Conservation (phyloP, 2,888 invertebrate genomes). For the Drosophila macrospina region DNA sequence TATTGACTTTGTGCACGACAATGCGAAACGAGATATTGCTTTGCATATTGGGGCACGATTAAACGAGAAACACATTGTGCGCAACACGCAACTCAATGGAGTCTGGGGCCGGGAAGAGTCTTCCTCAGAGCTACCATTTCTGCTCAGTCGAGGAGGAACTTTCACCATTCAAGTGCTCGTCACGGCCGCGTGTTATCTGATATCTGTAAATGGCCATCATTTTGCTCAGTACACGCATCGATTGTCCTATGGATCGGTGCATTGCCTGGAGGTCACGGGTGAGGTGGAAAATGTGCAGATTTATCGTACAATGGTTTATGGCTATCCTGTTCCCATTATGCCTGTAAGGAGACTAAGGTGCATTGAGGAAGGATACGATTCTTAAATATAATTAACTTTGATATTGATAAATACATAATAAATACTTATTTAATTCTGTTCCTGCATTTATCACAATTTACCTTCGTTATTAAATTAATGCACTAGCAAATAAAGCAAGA, state of each 20-base stretch:
- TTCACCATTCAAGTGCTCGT: slow-evolving; percentile 86
- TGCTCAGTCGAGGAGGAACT: slow-evolving; percentile 2
- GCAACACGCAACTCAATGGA: slow-evolving; percentile 79
- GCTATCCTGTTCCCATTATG: slow-evolving; percentile 38
- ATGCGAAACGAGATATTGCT: slow-evolving; percentile 12
- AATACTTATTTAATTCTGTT: not conserved
- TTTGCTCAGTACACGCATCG: slow-evolving; percentile 89
- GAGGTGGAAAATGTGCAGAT: slow-evolving; percentile 33
- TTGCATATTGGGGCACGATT: slow-evolving; percentile 84
- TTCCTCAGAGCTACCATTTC: slow-evolving; percentile 75
- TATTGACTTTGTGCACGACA: slow-evolving; percentile 13
- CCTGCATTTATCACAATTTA: not conserved
- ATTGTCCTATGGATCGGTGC: slow-evolving; percentile 85
- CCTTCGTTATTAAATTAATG: not conserved
- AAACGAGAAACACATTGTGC: slow-evolving; percentile 11
- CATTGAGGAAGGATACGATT: not conserved
- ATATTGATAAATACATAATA: not conserved
- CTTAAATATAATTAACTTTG: not conserved
- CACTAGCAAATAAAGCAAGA: slow-evolving; percentile 21
- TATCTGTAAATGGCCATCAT: slow-evolving; percentile 90
- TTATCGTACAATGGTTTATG: slow-evolving; percentile 31
- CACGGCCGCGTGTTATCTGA: slow-evolving; percentile 87
- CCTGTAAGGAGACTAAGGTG: not conserved
- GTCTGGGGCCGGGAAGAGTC: slow-evolving; percentile 90
- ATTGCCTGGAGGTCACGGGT: slow-evolving; percentile 16